A percentile compares a stretch with the other conserved stretches of the same genome.
phyloP scores from a whole-genome alignment of 2,113 vertebrate species.

The Poecile atricapillus region DNA sequence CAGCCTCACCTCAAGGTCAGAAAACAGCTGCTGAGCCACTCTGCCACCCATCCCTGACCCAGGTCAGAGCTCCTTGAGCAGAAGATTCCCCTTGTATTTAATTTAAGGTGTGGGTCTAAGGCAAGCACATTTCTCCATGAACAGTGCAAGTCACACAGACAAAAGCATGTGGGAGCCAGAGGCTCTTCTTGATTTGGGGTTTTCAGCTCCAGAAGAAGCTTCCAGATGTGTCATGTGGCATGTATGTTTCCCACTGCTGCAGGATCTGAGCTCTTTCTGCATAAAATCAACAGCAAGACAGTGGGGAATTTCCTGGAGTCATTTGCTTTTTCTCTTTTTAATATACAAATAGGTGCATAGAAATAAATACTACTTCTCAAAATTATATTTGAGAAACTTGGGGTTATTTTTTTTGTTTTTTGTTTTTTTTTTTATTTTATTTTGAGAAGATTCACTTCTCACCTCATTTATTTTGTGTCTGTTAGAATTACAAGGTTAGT shows the following conservation, averaged over 20 bases:
- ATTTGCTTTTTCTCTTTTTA: not conserved
- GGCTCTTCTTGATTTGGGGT: not conserved
- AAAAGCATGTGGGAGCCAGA: not conserved
- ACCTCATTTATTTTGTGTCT: not conserved
- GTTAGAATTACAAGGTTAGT: not conserved
- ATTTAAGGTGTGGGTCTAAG: not conserved
- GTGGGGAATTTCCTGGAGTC: not conserved
- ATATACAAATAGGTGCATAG: not conserved
- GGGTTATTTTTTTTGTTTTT: not conserved
- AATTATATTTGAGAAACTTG: not conserved
- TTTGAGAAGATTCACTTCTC: not conserved
- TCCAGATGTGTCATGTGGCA: not conserved
- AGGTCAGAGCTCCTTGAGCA: not conserved
- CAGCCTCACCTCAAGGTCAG: not conserved
- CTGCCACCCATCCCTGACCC: not conserved
- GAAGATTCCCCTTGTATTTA: not conserved
- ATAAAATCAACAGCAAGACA: not conserved
- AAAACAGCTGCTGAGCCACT: not conserved
- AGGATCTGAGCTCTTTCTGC: not conserved
- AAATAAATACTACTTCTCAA: not conserved
- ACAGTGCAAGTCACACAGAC: not conserved
- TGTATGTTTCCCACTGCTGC: not conserved
- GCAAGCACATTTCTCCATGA: not conserved
- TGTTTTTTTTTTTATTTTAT: not conserved
- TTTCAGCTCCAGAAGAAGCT: not conserved